Conservation (phyloP, 2,888 invertebrate species). For the Euzophera pinguis region DNA sequence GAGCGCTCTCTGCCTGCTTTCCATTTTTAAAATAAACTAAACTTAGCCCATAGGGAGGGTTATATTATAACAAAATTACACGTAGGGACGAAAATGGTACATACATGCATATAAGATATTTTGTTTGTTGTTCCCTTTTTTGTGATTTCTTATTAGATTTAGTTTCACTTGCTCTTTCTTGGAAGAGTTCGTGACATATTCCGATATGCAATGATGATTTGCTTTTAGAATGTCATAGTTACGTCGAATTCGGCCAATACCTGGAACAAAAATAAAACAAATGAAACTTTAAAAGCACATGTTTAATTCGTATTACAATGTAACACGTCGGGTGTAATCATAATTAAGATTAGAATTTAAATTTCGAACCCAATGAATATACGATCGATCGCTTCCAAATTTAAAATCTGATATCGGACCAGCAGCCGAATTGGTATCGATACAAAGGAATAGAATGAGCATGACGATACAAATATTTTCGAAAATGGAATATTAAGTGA, state of each 20-base stretch:
- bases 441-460: conserved; percentile 74
- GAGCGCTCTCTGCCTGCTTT: conserved; percentile 58
- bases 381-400: conserved; percentile 70
- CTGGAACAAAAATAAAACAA: conserved; percentile 48
- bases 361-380: conserved; percentile 53
- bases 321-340: conserved; percentile 33
- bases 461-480: conserved; percentile 78
- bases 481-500: conserved; percentile 79
- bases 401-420: conserved; percentile 69
- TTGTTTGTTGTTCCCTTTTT: conserved; percentile 10
- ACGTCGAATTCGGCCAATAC: conserved; percentile 31
- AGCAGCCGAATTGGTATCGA: conserved; percentile 54
- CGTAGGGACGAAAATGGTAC: conserved; percentile 30
- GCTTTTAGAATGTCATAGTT: background rate
- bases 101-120: conserved; percentile 7
- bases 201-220: conserved; percentile 13
- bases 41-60: conserved; percentile 41
- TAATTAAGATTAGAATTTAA: conserved; percentile 52
- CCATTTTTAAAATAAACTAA: conserved; percentile 74
- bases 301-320: conserved; percentile 45
- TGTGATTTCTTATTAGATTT: background rate
- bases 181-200: conserved; percentile 47
- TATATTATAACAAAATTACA: conserved; percentile 63
- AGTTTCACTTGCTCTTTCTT: conserved; percentile 36
- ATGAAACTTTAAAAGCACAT: conserved; percentile 18